Base-by-base conservation (phyloP, 2,113 vertebrate genomes). In the Phylloscopus whistleri region DNA sequence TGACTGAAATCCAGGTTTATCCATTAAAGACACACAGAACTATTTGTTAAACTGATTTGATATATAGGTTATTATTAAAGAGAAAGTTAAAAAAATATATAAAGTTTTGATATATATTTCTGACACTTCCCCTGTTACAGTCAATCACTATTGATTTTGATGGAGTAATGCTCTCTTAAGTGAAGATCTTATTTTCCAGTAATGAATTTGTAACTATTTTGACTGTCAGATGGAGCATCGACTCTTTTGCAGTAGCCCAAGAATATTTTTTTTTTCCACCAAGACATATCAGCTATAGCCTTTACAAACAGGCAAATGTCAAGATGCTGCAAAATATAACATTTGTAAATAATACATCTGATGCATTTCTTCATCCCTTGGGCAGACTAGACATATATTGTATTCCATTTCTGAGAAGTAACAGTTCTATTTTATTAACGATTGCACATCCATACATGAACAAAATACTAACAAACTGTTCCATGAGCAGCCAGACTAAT, bases 301-400 rank as follows among this genome's bases (percentile, higher is more conserved):
- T 96, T 97, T 94, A 87, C 91, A 88, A 91, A 77, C 52, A 66
- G 70, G 77, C 64, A 96, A 97, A 97, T 95, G 95, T 97, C 91
- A 97, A 97, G 89, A 89, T 51, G 35, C 67, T 90, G 75, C 39
- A 95, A 95, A 96, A 86, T 80, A 15, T 58, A 95, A 48, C 91
- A 64, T 95, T 96, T 97, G 78, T 95, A 96, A 96, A 94, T 95
- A 94, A 95, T 96, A 74, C 39, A 81, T 95, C 85, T 95, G 77
- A 82, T 73, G 30, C 44, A 64, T 92, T 95, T 91, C 51, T 91
- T 93, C 46, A 58, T 94, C 86, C 64, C 55, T 94, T 94, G 87
- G 62, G 46, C 51, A 91, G 80, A 58, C 44, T 73, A 64, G 60
- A 30, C 83, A 43, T 77, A 64, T 62, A 63, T 66, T 80, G 18